Evolutionary conservation across 2,888 invertebrate species (phyloP).

Genomic region (Microdon myrmicae): DNA sequence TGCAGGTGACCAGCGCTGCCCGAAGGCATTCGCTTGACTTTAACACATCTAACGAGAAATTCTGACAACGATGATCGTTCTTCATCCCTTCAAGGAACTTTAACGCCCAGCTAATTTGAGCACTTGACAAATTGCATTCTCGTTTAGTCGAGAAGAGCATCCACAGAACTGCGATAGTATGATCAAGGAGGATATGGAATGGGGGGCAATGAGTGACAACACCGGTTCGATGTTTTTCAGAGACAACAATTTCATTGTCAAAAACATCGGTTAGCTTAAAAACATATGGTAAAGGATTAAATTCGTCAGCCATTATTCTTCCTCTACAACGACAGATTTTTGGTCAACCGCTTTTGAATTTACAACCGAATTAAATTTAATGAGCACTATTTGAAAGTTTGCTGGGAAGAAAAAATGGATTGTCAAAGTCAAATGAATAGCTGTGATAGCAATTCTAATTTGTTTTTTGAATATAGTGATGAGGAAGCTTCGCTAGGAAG

Average conservation of each 20-base stretch:
- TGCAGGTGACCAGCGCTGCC: constrained; percentile 10
- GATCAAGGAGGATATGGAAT: constrained; percentile 52
- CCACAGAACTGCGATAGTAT: constrained; percentile 54
- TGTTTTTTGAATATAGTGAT: too few species aligned
- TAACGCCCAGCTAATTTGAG: constrained; percentile 53
- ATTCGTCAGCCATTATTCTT: too few species aligned
- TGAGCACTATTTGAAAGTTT: too few species aligned
- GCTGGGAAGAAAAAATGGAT: too few species aligned
- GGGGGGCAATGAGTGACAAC: constrained; percentile 42
- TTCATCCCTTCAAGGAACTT: constrained; percentile 53
- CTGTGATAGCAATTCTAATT: too few species aligned
- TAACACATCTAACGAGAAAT: constrained; percentile 10
- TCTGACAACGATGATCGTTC: constrained; percentile 16
- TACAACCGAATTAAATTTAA: too few species aligned
- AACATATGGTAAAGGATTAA: constrained; percentile 44
- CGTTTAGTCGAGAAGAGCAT: constrained; percentile 34
- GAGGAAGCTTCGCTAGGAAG: too few species aligned
- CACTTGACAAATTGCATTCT: constrained; percentile 18
- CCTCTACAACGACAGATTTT: too few species aligned
- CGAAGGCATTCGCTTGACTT: constrained; percentile 13
- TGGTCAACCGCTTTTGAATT: too few species aligned
- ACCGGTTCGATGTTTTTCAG: constrained; percentile 3
- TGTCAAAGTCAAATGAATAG: too few species aligned
- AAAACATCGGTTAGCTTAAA: constrained; percentile 43
- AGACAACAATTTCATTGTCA: constrained; percentile 20